These are phyloP conservation scores for Montipora capitata DNA, from an alignment of 92 coral and sea anemone genomes.

Conservation along the genomic window DNA sequence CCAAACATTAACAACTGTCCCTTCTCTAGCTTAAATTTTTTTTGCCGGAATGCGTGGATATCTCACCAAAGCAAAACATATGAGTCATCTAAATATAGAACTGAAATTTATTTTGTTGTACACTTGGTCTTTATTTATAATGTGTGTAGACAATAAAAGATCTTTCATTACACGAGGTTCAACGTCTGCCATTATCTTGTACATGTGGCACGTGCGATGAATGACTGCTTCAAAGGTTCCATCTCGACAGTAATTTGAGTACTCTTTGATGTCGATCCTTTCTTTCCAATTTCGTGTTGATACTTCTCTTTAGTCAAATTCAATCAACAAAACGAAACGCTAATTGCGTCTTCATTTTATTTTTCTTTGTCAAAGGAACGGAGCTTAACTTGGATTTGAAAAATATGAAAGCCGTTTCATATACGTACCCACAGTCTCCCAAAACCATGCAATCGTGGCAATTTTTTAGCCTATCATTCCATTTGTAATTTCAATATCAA, in stretches of 20 bases:
- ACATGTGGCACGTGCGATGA: constrained; percentile 33
- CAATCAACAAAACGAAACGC: too few species aligned
- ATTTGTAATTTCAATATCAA: too few species aligned
- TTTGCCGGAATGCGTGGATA: not conserved
- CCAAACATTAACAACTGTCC: too few species aligned
- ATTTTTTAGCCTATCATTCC: too few species aligned
- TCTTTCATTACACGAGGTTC: constrained; percentile 34
- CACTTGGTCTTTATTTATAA: not conserved
- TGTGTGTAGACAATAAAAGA: constrained; percentile 1
- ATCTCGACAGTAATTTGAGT: constrained; percentile 14
- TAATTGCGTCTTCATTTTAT: too few species aligned
- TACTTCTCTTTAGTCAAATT: too few species aligned
- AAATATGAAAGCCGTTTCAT: too few species aligned
- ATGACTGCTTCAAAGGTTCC: not conserved
- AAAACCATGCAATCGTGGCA: too few species aligned
- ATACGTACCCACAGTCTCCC: too few species aligned
- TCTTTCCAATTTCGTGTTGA: not conserved
- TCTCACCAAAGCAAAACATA: not conserved
- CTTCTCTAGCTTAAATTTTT: too few species aligned
- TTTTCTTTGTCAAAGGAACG: too few species aligned
- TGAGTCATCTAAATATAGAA: not conserved
- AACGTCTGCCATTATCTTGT: not conserved
- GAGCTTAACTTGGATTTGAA: not conserved
- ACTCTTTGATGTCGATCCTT: constrained; percentile 1
- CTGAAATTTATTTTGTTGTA: not conserved